Evolutionary conservation across 2,888 invertebrate species (phyloP).

Genomic region (Xestia sexstrigata): DNA sequence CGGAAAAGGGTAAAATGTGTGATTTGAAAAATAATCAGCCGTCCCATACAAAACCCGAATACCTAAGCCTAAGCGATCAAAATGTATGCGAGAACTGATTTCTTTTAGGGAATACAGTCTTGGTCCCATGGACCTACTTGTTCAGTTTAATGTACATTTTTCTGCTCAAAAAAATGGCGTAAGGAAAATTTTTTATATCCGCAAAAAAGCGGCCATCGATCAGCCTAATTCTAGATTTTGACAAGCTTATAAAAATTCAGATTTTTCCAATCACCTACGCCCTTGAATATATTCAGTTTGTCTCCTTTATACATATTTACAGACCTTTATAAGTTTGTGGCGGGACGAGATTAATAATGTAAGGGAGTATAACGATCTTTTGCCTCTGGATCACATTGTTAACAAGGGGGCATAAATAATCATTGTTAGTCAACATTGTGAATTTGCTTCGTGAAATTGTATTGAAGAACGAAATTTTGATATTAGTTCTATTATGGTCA

Average conservation of each 20-base stretch:
- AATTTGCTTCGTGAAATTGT: too few species aligned
- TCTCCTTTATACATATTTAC: neutral
- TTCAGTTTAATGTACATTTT: neutral
- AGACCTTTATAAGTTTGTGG: neutral
- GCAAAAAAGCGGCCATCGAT: neutral
- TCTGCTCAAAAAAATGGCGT: neutral
- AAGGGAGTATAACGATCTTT: neutral
- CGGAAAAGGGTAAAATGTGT: neutral
- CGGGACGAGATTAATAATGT: neutral
- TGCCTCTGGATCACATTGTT: neutral
- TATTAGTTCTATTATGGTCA: too few species aligned
- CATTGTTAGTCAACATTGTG: too few species aligned
- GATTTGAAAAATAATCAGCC: neutral
- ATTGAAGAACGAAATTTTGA: too few species aligned
- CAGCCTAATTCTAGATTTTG: constrained; percentile 1
- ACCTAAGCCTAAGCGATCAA: neutral
- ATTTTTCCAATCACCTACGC: constrained; percentile 6
- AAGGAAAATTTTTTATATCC: neutral
- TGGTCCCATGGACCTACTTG: neutral
- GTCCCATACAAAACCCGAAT: neutral
- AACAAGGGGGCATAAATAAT: neutral
- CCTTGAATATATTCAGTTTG: neutral
- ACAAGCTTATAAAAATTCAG: constrained; percentile 10
- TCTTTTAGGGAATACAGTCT: neutral
- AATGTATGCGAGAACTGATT: neutral